These are phyloP conservation scores for Trilocha varians DNA, from an alignment of 2,888 invertebrate species.

Conservation along the genomic window DNA sequence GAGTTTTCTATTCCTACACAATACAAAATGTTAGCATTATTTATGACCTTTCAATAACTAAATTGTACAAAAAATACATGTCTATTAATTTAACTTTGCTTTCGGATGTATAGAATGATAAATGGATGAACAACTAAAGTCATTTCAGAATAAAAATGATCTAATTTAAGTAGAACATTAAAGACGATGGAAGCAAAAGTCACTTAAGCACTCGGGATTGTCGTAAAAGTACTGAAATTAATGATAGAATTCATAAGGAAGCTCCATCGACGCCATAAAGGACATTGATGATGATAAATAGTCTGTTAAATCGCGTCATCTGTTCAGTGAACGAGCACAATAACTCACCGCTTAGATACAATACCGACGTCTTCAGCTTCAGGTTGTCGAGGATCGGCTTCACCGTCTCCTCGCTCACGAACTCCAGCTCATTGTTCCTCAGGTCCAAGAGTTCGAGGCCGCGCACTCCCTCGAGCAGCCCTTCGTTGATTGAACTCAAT, in stretches of 20 bases:
- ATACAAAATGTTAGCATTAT: too few relatives aligned
- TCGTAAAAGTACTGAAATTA: background rate
- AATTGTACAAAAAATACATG: too few relatives aligned
- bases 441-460: constrained; percentile 83
- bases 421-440: constrained; percentile 83
- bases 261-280: background rate
- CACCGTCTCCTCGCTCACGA: constrained; percentile 82
- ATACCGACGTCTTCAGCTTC: constrained; percentile 66
- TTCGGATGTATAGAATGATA: too few relatives aligned
- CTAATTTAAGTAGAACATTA: too few relatives aligned
- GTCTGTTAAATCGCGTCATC: background rate
- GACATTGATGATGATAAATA: background rate
- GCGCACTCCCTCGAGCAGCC: constrained; percentile 82
- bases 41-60: too few relatives aligned
- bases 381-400: constrained; percentile 84
- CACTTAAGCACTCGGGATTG: background rate
- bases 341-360: constrained; percentile 60
- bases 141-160: too few relatives aligned
- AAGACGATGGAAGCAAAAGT: background rate
- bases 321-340: constrained; percentile 1
- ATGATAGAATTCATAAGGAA: background rate
- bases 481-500: constrained; percentile 80
- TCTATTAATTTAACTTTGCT: too few relatives aligned
- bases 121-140: too few relatives aligned
- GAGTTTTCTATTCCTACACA: too few relatives aligned